Conservation (phyloP, 2,797 vertebrate species). For the Acanthiza pusilla region DNA sequence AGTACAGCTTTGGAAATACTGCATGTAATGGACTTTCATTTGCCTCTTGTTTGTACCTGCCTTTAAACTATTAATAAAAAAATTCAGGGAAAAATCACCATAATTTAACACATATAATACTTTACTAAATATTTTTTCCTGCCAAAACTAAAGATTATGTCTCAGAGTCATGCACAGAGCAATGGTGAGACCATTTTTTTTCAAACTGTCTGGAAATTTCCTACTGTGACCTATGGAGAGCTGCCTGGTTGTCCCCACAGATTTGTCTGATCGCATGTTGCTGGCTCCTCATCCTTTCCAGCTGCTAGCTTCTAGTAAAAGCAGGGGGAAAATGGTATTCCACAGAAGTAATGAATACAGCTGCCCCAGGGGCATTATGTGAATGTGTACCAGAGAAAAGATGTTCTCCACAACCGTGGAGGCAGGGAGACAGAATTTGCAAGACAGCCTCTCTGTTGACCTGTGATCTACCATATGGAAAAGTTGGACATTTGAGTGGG, state of each 20-base stretch:
- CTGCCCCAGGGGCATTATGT: neutral
- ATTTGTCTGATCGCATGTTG: neutral
- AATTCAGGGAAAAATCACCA: neutral
- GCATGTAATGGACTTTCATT: neutral
- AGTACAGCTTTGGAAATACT: neutral
- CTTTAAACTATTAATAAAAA: neutral
- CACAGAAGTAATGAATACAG: neutral
- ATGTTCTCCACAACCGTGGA: neutral
- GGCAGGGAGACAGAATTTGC: neutral
- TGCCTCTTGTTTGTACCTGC: neutral
- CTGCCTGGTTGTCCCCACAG: neutral
- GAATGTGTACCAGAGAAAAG: neutral
- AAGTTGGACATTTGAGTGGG: neutral
- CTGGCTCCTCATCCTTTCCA: slow-evolving; percentile 17
- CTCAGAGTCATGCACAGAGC: neutral
- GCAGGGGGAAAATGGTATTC: neutral
- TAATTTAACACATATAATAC: neutral
- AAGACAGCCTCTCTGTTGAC: neutral
- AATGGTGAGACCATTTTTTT: neutral
- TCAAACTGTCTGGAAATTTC: neutral
- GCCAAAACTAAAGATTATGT: neutral
- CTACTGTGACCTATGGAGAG: neutral
- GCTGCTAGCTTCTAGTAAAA: slow-evolving; percentile 30
- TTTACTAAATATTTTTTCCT: neutral
- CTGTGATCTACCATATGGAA: neutral